Evolutionary conservation across 2,888 invertebrate genomes (phyloP), one percentile per base, ranked within the genome.

Genomic region (Scaptomyza caliginosa): DNA sequence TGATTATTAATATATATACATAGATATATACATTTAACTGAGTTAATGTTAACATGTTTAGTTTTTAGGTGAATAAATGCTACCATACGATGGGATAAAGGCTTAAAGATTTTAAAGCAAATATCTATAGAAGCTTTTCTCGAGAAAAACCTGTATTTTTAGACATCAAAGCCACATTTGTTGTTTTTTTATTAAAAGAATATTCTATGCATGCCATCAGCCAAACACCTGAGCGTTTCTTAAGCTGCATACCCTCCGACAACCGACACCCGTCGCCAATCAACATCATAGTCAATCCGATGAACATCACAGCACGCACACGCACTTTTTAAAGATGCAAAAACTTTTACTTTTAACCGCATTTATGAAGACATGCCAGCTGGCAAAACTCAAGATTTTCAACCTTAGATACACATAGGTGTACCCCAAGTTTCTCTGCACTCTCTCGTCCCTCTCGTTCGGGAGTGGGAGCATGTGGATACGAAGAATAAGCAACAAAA

Each of bases 291-390:
- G n/a, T 42, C 58, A 58, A 74, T 60, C 39, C 55, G 59, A 59
- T 75, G 67, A 80, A 34, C 16, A 34, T 34, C 30, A 30, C n/a
- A 6, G 6, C 79, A 79, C 62, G 64, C 82, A 60, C 43, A 67
- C 63, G 70, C 70, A 66, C n/a, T 32, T 81, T 76, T 63, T 65
- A 65, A 73, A 73, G 67, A 84, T 77, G 80, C 84, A 67, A 70
- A 80, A 81, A 81, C 81, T 81, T 81, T 81, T 86, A 84, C 85
- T 86, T 81, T 86, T 86, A 84, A 86, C 87, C 81, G 74, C 85
- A 86, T 81, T 86, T 84, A 86, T 86, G 87, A 67, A 64, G 62
- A 76, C 60, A 34, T 77, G 43, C 39, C 56, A 51, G 48, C 56
- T 55, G 50, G 24, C 73, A 49, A 39, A 55, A 46, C 36, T 54